A percentile compares a stretch with the other conserved stretches of the same genome.
These are phyloP conservation scores for Aromia moschata DNA, from an alignment of 2,888 invertebrate species.

Conservation along the genomic window DNA sequence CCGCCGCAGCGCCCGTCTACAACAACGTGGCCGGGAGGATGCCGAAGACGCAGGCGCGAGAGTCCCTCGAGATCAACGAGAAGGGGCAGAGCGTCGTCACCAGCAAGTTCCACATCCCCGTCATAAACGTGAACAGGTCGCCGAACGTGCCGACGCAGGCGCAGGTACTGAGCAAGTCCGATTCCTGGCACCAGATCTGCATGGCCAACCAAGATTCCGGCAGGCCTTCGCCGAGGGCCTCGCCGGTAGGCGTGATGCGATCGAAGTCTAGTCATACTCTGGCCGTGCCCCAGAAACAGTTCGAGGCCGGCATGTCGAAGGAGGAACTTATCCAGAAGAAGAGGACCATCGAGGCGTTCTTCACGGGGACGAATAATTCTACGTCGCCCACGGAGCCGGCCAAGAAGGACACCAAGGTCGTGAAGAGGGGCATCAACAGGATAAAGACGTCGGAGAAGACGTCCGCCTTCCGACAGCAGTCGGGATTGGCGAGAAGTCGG, in stretches of 20 bases:
- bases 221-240: conserved; percentile 55
- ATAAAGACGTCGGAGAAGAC: conserved; percentile 66
- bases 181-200: conserved; percentile 82
- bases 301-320: conserved; percentile 77
- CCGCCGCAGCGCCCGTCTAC: conserved; percentile 33
- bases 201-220: conserved; percentile 37
- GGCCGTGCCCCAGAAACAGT: conserved; percentile 78
- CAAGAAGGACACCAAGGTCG: conserved; percentile 41
- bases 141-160: conserved; percentile 49
- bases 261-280: conserved; percentile 81
- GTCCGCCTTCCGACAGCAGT: conserved; percentile 57
- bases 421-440: conserved; percentile 60
- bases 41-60: conserved; percentile 29
- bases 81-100: conserved; percentile 62
- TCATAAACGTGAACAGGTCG: conserved; percentile 49
- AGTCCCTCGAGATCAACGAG: conserved; percentile 57
- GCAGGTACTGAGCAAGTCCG: conserved; percentile 72
- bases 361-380: conserved; percentile 65
- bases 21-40: conserved; percentile 35
- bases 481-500: conserved; percentile 75
- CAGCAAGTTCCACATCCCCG: conserved; percentile 62
- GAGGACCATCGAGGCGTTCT: conserved; percentile 78
- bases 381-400: conserved; percentile 56
- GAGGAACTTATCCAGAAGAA: conserved; percentile 76
- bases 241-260: conserved; percentile 59